Evolutionary conservation across 2,888 invertebrate genomes (phyloP).

Genomic region (Scaptomyza cyrtandrae): DNA sequence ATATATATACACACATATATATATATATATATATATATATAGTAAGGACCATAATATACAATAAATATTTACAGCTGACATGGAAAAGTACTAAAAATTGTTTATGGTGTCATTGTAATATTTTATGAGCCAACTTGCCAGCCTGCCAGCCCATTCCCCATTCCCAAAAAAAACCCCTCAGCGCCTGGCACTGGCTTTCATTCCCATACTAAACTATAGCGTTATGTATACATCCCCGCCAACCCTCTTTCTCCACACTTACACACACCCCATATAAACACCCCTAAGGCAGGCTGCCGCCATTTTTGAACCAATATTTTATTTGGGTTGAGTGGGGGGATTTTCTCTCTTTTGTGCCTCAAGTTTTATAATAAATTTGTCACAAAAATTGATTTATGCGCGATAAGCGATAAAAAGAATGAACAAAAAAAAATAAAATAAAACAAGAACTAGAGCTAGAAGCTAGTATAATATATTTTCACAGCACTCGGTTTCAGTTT

Average conservation of each 20-base stretch:
- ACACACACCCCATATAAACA: slow-evolving; percentile 13
- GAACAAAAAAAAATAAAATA: slow-evolving; percentile 17
- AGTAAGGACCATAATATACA: slow-evolving; percentile 46
- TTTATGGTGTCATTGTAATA: slow-evolving; percentile 81
- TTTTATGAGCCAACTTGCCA: slow-evolving; percentile 69
- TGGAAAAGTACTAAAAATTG: slow-evolving; percentile 71
- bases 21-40: slow-evolving; percentile 29
- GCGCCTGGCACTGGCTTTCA: slow-evolving; percentile 59
- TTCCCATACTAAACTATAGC: slow-evolving; percentile 33
- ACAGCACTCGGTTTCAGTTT: slow-evolving; percentile 24
- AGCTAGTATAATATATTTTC: slow-evolving; percentile 56
- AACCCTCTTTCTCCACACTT: not conserved
- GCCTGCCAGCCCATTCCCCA: slow-evolving; percentile 9
- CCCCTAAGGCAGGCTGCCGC: slow-evolving; percentile 37
- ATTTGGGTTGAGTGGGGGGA: slow-evolving; percentile 25
- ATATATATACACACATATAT: slow-evolving; percentile 18
- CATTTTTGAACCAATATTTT: slow-evolving; percentile 57
- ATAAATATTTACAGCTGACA: slow-evolving; percentile 77
- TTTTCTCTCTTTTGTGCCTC: slow-evolving; percentile 36
- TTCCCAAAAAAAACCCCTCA: slow-evolving; percentile 22
- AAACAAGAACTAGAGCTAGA: slow-evolving; percentile 42
- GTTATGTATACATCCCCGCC: slow-evolving; percentile 36
- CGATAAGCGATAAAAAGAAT: slow-evolving; percentile 77
- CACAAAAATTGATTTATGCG: slow-evolving; percentile 82
- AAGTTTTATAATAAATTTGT: slow-evolving; percentile 81